Base-by-base conservation (phyloP, 1,140 invertebrate genomes). In the Drosophila repletoides region DNA sequence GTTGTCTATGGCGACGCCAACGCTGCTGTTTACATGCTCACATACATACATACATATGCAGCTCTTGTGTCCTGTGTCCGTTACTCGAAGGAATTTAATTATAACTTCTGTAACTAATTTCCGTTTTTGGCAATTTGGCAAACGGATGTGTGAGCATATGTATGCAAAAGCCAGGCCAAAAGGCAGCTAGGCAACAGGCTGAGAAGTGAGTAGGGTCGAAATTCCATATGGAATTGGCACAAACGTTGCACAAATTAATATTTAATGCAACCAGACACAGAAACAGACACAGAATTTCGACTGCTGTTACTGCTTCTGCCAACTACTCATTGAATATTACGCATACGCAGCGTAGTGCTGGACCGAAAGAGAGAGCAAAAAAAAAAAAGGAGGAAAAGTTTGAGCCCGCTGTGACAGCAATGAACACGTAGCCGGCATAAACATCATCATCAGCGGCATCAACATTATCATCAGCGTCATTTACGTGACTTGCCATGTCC, bases 91-190 rank as follows among this genome's bases (percentile, higher is more conserved):
- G 79, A 84, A 84, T 84, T 84, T 84, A 84, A 84, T 84, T 84
- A 84, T 86, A 79, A 84, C 71, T 84, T 84, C 70, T 84, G 75
- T 65, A 86, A 84, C 79, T 84, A 86, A 86, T 84, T 84, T 86
- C 75, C 79, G 79, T 75, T 75, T 75, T 75, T 74, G 45, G 77
- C 65, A 65, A 66, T 70, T 70, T 38, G 53, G 61, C 46, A 61
- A 66, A 70, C 72, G 77, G 63, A 76, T 63, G 69, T 61, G 14
- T 48, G 60, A 43, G 21, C 49, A 59, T 59, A 56, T 65, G 58
- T 71, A 76, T 72, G 74, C 73, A 76, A 68, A 69, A 45, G 43
- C 24, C 31, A 1, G 9, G 17, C 24, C 26, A 38, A 9, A 17
- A 17, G 24, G 9, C 1, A 36, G 15, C n/a, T n/a, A 6, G 10